These are phyloP conservation scores for Pelobates fuscus DNA, from an alignment of 2,113 vertebrate species.

Conservation along the genomic window DNA sequence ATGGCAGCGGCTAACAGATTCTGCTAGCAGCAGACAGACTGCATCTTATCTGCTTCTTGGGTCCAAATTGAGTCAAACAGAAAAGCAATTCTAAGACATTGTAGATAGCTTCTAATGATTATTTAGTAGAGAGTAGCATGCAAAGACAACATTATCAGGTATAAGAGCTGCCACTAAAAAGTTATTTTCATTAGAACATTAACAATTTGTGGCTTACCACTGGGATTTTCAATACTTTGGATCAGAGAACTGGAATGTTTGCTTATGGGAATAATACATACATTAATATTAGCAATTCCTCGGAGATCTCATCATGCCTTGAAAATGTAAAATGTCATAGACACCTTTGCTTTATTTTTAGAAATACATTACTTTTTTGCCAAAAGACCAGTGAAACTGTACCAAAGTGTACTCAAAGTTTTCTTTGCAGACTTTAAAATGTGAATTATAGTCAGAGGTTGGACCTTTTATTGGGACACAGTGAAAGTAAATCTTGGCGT, in stretches of 20 bases:
- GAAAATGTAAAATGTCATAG: slow-evolving; percentile 46
- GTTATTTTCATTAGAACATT: slow-evolving; percentile 36
- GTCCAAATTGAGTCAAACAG: slow-evolving; percentile 35
- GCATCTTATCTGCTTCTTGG: slow-evolving; percentile 26
- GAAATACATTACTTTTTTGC: not conserved
- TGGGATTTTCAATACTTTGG: slow-evolving; percentile 18
- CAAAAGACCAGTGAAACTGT: slow-evolving; percentile 6
- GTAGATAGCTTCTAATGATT: slow-evolving; percentile 34
- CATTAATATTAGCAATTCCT: slow-evolving; percentile 40
- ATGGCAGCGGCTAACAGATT: slow-evolving; percentile 11
- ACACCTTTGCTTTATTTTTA: slow-evolving; percentile 25
- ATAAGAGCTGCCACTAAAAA: slow-evolving; percentile 24
- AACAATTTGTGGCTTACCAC: slow-evolving; percentile 44
- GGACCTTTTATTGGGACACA: slow-evolving; percentile 26
- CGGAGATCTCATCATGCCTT: not conserved
- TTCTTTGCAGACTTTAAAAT: slow-evolving; percentile 1
- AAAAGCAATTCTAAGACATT: slow-evolving; percentile 31
- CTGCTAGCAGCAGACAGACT: slow-evolving; percentile 26
- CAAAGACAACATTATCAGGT: slow-evolving; percentile 36
- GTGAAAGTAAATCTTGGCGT: slow-evolving; percentile 48
- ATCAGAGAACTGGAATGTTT: slow-evolving; percentile 47
- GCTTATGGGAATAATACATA: slow-evolving; percentile 42
- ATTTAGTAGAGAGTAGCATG: slow-evolving; percentile 5
- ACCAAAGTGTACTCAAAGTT: not conserved
- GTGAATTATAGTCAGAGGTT: slow-evolving; percentile 44